Evolutionary conservation across 30 jellyfish, hydroid and myxozoan species (phyloP), one percentile per base, ranked within the genome.

Genomic region (Nemopilema nomurai): DNA sequence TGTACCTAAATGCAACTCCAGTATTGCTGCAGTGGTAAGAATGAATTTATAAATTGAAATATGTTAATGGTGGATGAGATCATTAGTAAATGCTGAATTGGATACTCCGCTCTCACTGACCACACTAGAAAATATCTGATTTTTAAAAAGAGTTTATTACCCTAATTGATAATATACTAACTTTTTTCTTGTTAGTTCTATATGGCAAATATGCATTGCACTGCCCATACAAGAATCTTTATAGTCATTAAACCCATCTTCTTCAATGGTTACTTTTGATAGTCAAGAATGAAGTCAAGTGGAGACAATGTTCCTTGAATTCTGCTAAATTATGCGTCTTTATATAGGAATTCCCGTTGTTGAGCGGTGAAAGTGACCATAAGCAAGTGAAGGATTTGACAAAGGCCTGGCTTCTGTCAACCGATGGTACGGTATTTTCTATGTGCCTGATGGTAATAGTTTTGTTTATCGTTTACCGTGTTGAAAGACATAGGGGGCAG

Each of bases 351-450:
- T 8, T 20, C 4, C 88, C 87, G 13, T 0, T 33, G 9, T 23
- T 85, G 20, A 24, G 78, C 33, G 93, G 93, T 0, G 62, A 63
- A 33, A 74, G 68, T 7, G 49, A 41, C 7, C 49, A 74, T 74
- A 52, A 64, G 49, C 82, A 74, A 7, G 84, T 74, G 0, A 85
- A 85, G 41, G 64, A 49, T 62, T 21, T 85, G 77, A 50, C 76
- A 24, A 75, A 67, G 51, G 74, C 49, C 31, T 85, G 93, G 93
- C 18, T 76, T 64, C 62, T 51, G 49, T 64, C 83, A 18, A 64
- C 86, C 49, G 76, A 85, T 51, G 93, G 93, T 85, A 51, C 7
- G 29, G 27, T 16, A 4, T 79, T 66, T 79, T 7, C 62, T 16
- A 18, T n/a, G n/a, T n/a, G n/a, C n/a, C n/a, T n/a, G n/a, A n/a